These are phyloP conservation scores for Noctua pronuba DNA, from an alignment of 2,888 invertebrate species.

Conservation along the genomic window DNA sequence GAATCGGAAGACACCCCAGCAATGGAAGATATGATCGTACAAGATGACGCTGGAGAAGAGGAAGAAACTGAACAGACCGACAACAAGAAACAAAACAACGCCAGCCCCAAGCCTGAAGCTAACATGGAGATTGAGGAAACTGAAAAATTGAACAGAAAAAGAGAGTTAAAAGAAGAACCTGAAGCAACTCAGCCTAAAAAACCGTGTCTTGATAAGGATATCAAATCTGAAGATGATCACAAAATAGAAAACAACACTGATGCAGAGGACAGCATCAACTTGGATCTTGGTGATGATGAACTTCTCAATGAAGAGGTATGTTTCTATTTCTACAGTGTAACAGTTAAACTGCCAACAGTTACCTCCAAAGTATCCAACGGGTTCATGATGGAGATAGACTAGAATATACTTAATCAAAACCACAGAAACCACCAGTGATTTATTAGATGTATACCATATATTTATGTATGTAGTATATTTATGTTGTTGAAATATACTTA, in stretches of 20 bases:
- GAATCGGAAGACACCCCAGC: conserved; percentile 85
- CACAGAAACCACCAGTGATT: not conserved
- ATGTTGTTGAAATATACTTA: conserved; percentile 54
- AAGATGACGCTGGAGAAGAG: conserved; percentile 86
- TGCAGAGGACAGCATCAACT: conserved; percentile 95
- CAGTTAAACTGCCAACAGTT: conserved; percentile 79
- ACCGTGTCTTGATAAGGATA: conserved; percentile 81
- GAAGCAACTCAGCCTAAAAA: conserved; percentile 83
- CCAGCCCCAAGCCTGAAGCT: conserved; percentile 66
- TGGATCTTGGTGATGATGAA: conserved; percentile 95
- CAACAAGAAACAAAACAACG: conserved; percentile 57
- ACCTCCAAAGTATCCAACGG: conserved; percentile 78
- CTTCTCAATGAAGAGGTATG: conserved; percentile 94
- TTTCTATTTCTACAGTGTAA: conserved; percentile 88
- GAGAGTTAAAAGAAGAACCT: conserved; percentile 81
- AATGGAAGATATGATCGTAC: conserved; percentile 88
- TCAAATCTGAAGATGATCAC: conserved; percentile 81
- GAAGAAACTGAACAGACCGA: conserved; percentile 78
- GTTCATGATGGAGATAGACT: conserved; percentile 85
- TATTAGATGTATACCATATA: conserved; percentile 3
- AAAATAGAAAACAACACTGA: conserved; percentile 91
- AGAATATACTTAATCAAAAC: conserved; percentile 50
- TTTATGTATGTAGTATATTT: conserved; percentile 41
- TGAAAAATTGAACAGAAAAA: conserved; percentile 80
- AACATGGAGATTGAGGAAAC: conserved; percentile 82